Conservation (phyloP, 2,888 invertebrate species). For the Caenorhabditis panamensis region DNA sequence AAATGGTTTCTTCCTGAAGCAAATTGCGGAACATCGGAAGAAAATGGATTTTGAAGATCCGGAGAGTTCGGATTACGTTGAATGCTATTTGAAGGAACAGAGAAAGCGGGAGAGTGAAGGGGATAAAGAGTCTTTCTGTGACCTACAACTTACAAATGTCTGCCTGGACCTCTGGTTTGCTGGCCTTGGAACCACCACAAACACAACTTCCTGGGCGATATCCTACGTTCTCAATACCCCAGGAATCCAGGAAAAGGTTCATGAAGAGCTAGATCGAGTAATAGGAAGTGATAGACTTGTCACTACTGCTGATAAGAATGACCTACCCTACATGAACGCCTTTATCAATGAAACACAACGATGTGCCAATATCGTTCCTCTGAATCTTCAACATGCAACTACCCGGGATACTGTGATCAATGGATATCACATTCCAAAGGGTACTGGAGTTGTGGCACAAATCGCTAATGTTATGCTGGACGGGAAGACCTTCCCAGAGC, state of each 20-base stretch:
- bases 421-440: slow-evolving; percentile 36
- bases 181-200: slow-evolving; percentile 6
- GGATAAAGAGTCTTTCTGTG: slow-evolving; percentile 25
- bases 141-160: slow-evolving; percentile 24
- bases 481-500: slow-evolving; percentile 60
- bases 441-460: slow-evolving; percentile 52
- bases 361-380: slow-evolving; percentile 45
- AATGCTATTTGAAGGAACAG: slow-evolving; percentile 61
- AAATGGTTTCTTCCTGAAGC: slow-evolving; percentile 56
- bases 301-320: slow-evolving; percentile 58
- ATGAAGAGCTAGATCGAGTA: slow-evolving; percentile 62
- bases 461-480: slow-evolving; percentile 51
- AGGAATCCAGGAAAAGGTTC: slow-evolving; percentile 58
- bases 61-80: slow-evolving; percentile 53
- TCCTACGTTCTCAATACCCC: slow-evolving; percentile 44
- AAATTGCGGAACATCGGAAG: slow-evolving; percentile 53
- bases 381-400: slow-evolving; percentile 45
- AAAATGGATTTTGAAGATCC: slow-evolving; percentile 47
- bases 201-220: slow-evolving; percentile 25
- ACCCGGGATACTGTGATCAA: slow-evolving; percentile 45
- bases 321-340: slow-evolving; percentile 59
- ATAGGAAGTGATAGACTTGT: slow-evolving; percentile 64
- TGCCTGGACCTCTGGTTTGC: slow-evolving; percentile 51
- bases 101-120: slow-evolving; percentile 42
- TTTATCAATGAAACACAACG: slow-evolving; percentile 58